Percentiles rank a stretch among this genome's conserved stretches.
Conservation (phyloP, 2,888 invertebrate species). For the Dicyrtomina minuta region DNA sequence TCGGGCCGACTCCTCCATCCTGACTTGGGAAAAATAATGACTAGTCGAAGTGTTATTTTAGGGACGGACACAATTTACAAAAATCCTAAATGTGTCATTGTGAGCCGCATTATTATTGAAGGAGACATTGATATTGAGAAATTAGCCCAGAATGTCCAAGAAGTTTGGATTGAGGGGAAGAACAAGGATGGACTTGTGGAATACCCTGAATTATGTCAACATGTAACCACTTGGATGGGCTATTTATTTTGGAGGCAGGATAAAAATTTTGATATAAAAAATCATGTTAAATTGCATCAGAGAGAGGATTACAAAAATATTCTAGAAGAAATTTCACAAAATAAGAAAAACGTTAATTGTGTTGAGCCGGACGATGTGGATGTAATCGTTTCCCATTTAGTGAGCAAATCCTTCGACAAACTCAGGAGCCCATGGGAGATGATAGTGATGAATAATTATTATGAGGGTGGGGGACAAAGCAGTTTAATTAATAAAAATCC, state of each 20-base stretch:
- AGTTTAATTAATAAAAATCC: neutral
- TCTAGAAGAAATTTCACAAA: too few relatives aligned
- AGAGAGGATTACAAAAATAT: neutral
- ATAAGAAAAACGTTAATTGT: neutral
- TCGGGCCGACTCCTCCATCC: neutral
- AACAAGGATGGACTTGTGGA: slow-evolving; percentile 5
- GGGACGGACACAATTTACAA: neutral
- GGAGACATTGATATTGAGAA: neutral
- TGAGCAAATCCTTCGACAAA: neutral
- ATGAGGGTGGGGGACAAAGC: neutral
- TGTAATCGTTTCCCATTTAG: neutral
- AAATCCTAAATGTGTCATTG: slow-evolving; percentile 2
- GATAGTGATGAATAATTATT: slow-evolving; percentile 8
- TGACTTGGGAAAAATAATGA: slow-evolving; percentile 7
- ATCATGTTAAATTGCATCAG: slow-evolving; percentile 10
- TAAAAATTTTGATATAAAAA: slow-evolving; percentile 5
- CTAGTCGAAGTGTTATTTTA: neutral
- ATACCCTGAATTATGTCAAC: slow-evolving; percentile 29
- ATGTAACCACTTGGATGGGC: slow-evolving; percentile 23
- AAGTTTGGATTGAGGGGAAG: slow-evolving; percentile 23
- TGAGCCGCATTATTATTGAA: neutral
- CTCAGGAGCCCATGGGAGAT: slow-evolving; percentile 18
- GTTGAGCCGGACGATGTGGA: neutral
- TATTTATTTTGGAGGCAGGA: slow-evolving; percentile 29
- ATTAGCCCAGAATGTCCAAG: neutral